These are phyloP conservation scores for Diloba caeruleocephala DNA, from an alignment of 2,888 invertebrate species.

Conservation along the genomic window DNA sequence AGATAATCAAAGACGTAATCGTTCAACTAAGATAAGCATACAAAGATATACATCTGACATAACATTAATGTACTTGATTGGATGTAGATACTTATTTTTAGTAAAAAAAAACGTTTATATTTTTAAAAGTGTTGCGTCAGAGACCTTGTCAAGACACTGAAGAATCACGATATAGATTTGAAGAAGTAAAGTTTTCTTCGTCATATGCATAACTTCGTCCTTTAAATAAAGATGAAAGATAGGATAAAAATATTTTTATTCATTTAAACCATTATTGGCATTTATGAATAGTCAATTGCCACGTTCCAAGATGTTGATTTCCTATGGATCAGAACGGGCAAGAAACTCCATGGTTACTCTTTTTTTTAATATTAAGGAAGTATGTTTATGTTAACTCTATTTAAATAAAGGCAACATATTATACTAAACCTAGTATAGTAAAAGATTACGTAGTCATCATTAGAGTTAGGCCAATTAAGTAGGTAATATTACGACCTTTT, in stretches of 20 bases:
- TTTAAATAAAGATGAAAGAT: too few species aligned
- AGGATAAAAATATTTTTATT: too few species aligned
- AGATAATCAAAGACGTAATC: slow-evolving; percentile 17
- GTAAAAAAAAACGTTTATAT: background rate
- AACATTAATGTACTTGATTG: slow-evolving; percentile 9
- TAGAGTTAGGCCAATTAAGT: background rate
- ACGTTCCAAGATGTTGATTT: too few species aligned
- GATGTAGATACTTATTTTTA: background rate
- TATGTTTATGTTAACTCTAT: background rate
- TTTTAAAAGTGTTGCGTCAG: background rate
- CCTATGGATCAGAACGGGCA: too few species aligned
- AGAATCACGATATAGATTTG: background rate
- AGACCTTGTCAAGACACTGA: background rate
- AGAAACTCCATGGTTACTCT: too few species aligned
- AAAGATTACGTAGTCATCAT: background rate
- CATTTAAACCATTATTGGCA: too few species aligned
- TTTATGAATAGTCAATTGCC: too few species aligned
- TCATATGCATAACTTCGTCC: background rate
- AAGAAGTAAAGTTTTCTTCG: background rate
- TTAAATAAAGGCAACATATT: background rate
- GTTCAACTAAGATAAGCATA: too few species aligned
- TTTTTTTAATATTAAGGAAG: too few species aligned
- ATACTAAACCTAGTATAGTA: background rate
- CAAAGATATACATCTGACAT: slow-evolving; percentile 14
- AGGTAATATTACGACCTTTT: too few species aligned